Evolutionary conservation across 2,797 vertebrate genomes (phyloP), one percentile per base, ranked within the genome.

Genomic region (Pipistrellus nathusii): DNA sequence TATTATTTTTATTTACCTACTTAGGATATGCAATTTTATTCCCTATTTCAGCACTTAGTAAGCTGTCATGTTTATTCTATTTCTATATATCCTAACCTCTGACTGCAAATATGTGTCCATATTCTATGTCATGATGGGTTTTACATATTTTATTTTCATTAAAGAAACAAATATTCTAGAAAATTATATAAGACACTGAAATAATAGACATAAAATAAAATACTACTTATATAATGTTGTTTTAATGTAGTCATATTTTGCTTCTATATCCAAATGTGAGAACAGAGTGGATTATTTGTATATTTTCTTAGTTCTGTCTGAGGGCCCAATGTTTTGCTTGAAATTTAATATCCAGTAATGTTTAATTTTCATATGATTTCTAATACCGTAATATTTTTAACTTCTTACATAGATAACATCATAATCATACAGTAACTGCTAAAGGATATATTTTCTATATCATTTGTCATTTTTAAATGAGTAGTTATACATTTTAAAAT

Each of bases 401-500:
- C 21, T 86, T 71, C 76, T 57, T 76, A 66, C 6, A 48, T 27
- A n/a, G 38, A 27, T 41, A 38, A 8, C 59, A 32, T 71, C 11
- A 87, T 53, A 87, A 73, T 46, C 2, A 38, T 53, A 48, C 57
- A 76, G 8, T 41, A 88, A 66, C 46, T 78, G 13, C 3, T 35
- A 81, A 64, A 38, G 3, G 3, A 1, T 27, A 15, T 86, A 46
- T 87, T 86, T 83, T 94, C 25, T 87, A 27, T 73, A 46, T n/a
- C 9, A 59, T 51, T 51, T 5, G 11, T 81, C 87, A 81, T 77
- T 80, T 88, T 91, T 3, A 77, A 46, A 51, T 75, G 69, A 53
- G 32, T 66, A 75, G 35, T 41, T 92, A 59, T 66, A 93, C 18
- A 77, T 17, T 38, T 93, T 5, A 95, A 92, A 95, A 72, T 72